Percentiles rank a stretch among this genome's conserved stretches.
Conservation (phyloP, 1,140 invertebrate genomes). For the Aphidius ervi region DNA sequence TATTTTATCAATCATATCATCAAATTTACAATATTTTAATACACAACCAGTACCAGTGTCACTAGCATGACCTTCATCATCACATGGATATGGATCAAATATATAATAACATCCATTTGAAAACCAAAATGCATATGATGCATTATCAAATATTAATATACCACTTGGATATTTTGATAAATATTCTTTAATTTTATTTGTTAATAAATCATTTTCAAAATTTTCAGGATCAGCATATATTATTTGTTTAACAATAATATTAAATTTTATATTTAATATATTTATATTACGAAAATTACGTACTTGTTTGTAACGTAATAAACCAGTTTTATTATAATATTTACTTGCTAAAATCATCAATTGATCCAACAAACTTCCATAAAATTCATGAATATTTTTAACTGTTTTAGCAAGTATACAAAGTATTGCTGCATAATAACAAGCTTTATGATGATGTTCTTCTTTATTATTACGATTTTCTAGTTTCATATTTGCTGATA, state of each 20-base stretch:
- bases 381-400: constrained; percentile 30
- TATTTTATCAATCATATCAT: constrained; percentile 33
- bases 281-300: constrained; percentile 38
- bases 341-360: constrained; percentile 33
- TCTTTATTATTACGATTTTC: constrained; percentile 25
- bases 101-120: constrained; percentile 33
- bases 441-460: constrained; percentile 37
- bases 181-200: constrained; percentile 27
- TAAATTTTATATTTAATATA: constrained; percentile 31
- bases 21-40: constrained; percentile 31
- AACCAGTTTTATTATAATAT: constrained; percentile 33
- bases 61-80: constrained; percentile 30
- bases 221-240: constrained; percentile 34
- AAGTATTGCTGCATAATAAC: constrained; percentile 39
- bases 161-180: constrained; percentile 36
- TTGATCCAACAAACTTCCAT: constrained; percentile 31
- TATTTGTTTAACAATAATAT: constrained; percentile 39
- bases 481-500: constrained; percentile 32
- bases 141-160: constrained; percentile 40
- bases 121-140: constrained; percentile 42
- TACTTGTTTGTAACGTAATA: constrained; percentile 33
- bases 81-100: constrained; percentile 47
- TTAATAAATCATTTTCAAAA: constrained; percentile 27
- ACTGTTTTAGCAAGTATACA: constrained; percentile 41
- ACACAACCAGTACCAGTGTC: constrained; percentile 34